Conservation (phyloP, 2,113 vertebrate species). For the Gnathonemus echidnorhynchus region DNA sequence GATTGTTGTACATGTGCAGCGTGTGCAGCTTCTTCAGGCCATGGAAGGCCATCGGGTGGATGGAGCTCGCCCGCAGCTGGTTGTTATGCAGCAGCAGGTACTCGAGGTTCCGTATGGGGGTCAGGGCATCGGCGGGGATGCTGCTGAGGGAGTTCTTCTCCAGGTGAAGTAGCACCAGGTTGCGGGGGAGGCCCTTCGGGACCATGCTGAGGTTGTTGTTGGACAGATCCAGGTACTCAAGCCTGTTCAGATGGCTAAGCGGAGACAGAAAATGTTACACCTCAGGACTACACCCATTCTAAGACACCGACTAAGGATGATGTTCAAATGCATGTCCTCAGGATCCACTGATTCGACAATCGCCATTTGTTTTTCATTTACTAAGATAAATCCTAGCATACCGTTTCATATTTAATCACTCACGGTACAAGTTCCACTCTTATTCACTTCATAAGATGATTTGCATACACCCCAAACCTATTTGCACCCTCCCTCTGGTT, state of each 20-base stretch:
- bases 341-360: not conserved
- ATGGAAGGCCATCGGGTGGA: constrained; percentile 81
- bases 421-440: not conserved
- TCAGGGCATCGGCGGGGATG: constrained; percentile 72
- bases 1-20: constrained; percentile 92
- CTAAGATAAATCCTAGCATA: not conserved
- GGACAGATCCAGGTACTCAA: constrained; percentile 93
- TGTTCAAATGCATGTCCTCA: not conserved
- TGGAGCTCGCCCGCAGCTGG: constrained; percentile 75
- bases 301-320: not conserved
- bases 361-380: not conserved
- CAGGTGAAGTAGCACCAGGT: constrained; percentile 84
- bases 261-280: constrained; percentile 11
- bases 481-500: not conserved
- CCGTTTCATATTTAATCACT: not conserved
- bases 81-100: constrained; percentile 96
- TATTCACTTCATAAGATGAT: not conserved
- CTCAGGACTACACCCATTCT: not conserved
- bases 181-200: constrained; percentile 81
- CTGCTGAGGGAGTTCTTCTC: constrained; percentile 85
- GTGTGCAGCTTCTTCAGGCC: constrained; percentile 94
- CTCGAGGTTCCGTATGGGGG: constrained; percentile 78
- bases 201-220: constrained; percentile 89
- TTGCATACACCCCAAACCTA: not conserved
- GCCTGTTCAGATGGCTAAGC: constrained; percentile 76